phyloP scores from a whole-genome alignment of 2,113 vertebrate genomes.

The Hirundichthys speculiger region DNA sequence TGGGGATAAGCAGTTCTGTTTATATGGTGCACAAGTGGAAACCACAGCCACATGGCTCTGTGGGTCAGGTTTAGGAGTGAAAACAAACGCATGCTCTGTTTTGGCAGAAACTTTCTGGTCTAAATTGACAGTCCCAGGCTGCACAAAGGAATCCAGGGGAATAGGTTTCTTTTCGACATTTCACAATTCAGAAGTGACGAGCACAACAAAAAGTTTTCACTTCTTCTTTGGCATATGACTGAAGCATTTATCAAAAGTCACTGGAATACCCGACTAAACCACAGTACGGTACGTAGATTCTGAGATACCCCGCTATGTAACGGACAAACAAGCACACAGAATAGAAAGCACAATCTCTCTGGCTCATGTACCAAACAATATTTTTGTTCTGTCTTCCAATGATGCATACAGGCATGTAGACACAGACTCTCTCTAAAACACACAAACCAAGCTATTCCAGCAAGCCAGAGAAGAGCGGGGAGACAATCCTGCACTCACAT shows the following conservation, averaged over 20 bases:
- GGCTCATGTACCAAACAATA: conserved; percentile 26
- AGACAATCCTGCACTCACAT: conserved; percentile 45
- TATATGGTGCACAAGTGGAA: neutral
- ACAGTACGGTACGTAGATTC: neutral
- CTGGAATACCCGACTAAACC: conserved; percentile 1
- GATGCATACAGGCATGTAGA: conserved; percentile 11
- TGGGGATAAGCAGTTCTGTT: neutral
- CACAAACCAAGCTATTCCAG: conserved; percentile 53
- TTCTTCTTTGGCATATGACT: neutral
- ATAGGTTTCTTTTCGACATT: neutral
- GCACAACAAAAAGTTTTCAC: neutral
- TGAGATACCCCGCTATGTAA: neutral
- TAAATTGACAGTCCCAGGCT: neutral
- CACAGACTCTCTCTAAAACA: conserved; percentile 5
- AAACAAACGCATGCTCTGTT: neutral
- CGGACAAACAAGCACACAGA: conserved; percentile 12
- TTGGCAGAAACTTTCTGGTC: neutral
- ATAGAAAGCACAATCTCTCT: conserved; percentile 12
- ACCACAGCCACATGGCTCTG: neutral
- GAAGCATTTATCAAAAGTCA: neutral
- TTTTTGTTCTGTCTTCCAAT: conserved; percentile 19
- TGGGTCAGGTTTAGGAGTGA: neutral
- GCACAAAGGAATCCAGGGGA: neutral
- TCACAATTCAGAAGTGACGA: neutral
- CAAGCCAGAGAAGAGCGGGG: conserved; percentile 35